phyloP scores from a whole-genome alignment of 2,113 vertebrate species.

The Neomonachus schauinslandi region DNA sequence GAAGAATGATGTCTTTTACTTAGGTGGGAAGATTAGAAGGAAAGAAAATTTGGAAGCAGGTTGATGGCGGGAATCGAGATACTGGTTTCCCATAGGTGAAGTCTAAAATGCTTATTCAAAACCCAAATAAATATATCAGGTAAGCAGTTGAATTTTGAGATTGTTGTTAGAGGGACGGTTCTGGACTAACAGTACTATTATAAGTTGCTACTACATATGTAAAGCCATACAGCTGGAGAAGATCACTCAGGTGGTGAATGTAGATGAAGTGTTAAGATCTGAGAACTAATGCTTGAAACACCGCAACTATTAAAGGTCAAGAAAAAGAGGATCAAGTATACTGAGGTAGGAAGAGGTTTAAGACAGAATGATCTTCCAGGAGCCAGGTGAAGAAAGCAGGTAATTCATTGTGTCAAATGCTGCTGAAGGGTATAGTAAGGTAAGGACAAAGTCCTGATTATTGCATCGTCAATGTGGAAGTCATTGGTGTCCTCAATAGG shows the following conservation, averaged over 20 bases:
- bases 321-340: not conserved
- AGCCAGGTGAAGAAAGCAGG: not conserved
- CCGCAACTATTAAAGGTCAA: not conserved
- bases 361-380: not conserved
- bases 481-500: not conserved
- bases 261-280: not conserved
- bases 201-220: not conserved
- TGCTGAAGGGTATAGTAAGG: not conserved
- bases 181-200: not conserved
- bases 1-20: not conserved
- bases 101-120: not conserved
- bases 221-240: not conserved
- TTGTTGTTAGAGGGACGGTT: not conserved
- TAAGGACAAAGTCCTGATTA: not conserved
- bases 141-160: not conserved
- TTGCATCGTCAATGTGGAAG: not conserved
- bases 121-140: not conserved
- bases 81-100: not conserved
- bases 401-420: not conserved
- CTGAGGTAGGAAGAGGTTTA: not conserved
- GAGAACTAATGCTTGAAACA: not conserved
- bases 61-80: not conserved
- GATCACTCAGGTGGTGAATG: not conserved
- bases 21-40: not conserved
- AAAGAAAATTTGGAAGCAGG: not conserved